These are phyloP conservation scores for Melinaea menophilus DNA, from an alignment of 2,888 invertebrate genomes.

Conservation along the genomic window DNA sequence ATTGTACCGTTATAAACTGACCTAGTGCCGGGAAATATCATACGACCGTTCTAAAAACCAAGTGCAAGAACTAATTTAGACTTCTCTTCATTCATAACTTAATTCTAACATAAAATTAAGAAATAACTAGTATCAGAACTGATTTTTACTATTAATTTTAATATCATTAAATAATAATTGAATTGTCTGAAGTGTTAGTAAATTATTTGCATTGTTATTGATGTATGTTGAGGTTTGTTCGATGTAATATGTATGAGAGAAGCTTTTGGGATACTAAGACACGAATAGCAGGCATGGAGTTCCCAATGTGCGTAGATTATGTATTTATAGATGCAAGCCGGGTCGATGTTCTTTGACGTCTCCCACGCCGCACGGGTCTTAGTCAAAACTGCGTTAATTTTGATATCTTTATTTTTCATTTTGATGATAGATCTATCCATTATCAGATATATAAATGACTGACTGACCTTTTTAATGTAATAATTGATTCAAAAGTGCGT, in stretches of 20 bases:
- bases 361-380: conserved; percentile 61
- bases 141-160: too few species aligned
- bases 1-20: conserved; percentile 77
- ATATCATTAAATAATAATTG: too few species aligned
- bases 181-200: too few species aligned
- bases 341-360: conserved; percentile 69
- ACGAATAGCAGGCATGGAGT: conserved; percentile 39
- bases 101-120: conserved; percentile 32
- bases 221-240: too few species aligned
- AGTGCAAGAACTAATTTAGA: conserved; percentile 31
- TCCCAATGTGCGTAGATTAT: conserved; percentile 56
- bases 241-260: background rate
- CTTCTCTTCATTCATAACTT: conserved; percentile 35
- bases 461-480: too few species aligned
- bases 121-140: conserved; percentile 47
- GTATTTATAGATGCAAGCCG: conserved; percentile 72
- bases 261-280: conserved; percentile 31
- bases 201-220: too few species aligned
- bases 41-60: conserved; percentile 55
- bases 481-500: too few species aligned
- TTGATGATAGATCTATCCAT: background rate
- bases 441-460: background rate
- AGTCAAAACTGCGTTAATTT: conserved; percentile 45
- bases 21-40: conserved; percentile 76
- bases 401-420: conserved; percentile 17